Conservation (phyloP, 53 echinoderm and acorn worm genomes). For the Zoroaster sp. region DNA sequence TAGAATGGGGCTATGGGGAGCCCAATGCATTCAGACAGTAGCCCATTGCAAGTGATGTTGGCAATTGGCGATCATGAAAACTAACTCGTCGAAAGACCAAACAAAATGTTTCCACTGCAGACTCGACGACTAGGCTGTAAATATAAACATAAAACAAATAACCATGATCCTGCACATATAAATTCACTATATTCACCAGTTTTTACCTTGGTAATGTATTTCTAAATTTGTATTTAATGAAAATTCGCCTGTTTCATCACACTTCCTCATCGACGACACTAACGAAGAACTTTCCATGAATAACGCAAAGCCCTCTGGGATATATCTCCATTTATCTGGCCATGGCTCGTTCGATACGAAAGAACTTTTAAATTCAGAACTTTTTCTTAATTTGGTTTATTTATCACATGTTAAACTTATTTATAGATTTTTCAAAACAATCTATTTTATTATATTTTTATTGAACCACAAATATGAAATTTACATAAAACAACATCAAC, state of each 20-base stretch:
- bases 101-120: not conserved
- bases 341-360: not conserved
- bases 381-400: not conserved
- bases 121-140: not conserved
- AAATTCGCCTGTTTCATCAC: not conserved
- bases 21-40: too few relatives aligned
- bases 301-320: constrained; percentile 11
- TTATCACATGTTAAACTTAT: not conserved
- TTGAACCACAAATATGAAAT: not conserved
- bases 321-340: not conserved
- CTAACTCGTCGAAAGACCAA: not conserved
- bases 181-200: not conserved
- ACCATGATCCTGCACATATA: not conserved
- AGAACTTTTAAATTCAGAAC: not conserved
- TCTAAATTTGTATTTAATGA: not conserved
- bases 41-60: too few relatives aligned
- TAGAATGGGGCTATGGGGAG: too few relatives aligned
- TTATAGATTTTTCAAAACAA: not conserved
- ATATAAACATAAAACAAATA: not conserved
- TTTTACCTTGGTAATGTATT: not conserved
- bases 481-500: not conserved
- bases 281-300: not conserved
- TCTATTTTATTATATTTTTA: not conserved
- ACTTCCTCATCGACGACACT: not conserved
- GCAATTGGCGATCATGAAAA: too few relatives aligned